Base-by-base conservation (phyloP, 2,888 invertebrate genomes). In the Tetragnatha montana region DNA sequence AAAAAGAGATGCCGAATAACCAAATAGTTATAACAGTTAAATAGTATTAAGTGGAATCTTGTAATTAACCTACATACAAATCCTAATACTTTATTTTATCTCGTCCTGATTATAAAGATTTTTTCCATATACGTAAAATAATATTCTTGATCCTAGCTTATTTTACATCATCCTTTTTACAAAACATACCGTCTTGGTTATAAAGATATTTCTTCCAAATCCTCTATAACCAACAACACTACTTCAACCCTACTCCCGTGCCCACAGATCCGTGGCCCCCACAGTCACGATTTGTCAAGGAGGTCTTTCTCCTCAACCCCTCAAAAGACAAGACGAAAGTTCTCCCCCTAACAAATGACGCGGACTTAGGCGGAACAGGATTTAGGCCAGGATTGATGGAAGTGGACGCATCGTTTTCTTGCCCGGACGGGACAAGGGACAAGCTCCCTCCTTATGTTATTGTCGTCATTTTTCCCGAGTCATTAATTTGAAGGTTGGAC, bases 401-500 rank as follows among this genome's bases (percentile, higher is more conserved):
- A 35, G 51, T 17, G 19, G 12, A 74, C 71, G n/a, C 19, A 69
- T 71, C 81, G 70, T 70, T 35, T 35, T 71, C 81, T 81, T 50
- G 81, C 70, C 70, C 69, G 70, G 71, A 81, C 69, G 71, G 60
- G 81, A 81, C 81, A 71, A 17, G 47, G 80, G 82, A 82, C 82
- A 82, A 82, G 73, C 35, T 74, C 74, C 35, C 73, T 74, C 51
- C 82, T 51, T 74, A 73, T 82, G 73, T 74, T 82, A 74, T 74
- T 82, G 82, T 82, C 73, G 74, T 82, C 82, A 82, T 82, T 82
- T 82, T 74, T 74, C 73, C 60, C 35, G 1, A 73, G 82, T 82
- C 82, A 82, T 82, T 74, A 82, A 74, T 74, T 73, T 74, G 73
- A 73, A 50, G 82, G 22, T 60, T 74, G 60, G 82, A 82, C 82